Base-by-base conservation (phyloP, 2,888 invertebrate species). In the Hylaea fasciaria region DNA sequence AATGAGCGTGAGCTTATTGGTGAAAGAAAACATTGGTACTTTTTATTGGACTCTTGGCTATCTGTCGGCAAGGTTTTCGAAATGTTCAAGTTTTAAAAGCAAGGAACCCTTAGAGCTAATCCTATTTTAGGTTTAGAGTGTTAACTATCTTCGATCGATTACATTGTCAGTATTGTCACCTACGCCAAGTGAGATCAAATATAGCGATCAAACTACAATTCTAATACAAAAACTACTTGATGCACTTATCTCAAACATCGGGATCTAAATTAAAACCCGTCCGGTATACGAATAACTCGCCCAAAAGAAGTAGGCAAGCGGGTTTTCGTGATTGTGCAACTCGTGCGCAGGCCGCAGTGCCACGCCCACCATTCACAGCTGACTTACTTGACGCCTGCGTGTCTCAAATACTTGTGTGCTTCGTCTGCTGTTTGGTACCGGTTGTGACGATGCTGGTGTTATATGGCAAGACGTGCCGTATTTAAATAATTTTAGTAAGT, bases 291-390 rank as follows among this genome's bases (percentile, higher is more conserved):
- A 54, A 47, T 44, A 61, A 62, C 49, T 61, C 39, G 50, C 32
- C 57, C 57, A 62, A 52, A 64, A 59, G 58, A 64, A 62, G 68
- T 66, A 65, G 66, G 68, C 60, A 64, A 70, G 65, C 69, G 40
- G 63, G 71, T 69, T 69, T 64, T 68, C 54, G 62, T 58, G 67
- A 64, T 80, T 82, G 76, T 72, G 73, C 74, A 79, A 79, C 72
- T 69, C 73, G 64, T 65, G 68, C 74, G 70, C 70, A 70, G 64
- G 65, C 68, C 74, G 70, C 70, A 70, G 55, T 62, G 63, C 62
- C 77, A 75, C 77, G 68, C 81, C 79, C 72, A 72, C 75, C 70
- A 63, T 71, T 73, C 74, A 74, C 71, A 73, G 61, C 56, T 60
- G 59, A 59, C 62, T 63, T 62, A 37, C 51, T 55, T 32, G 70